Evolutionary conservation across 2,113 vertebrate species (phyloP).

Genomic region (Pterophyllum scalare): DNA sequence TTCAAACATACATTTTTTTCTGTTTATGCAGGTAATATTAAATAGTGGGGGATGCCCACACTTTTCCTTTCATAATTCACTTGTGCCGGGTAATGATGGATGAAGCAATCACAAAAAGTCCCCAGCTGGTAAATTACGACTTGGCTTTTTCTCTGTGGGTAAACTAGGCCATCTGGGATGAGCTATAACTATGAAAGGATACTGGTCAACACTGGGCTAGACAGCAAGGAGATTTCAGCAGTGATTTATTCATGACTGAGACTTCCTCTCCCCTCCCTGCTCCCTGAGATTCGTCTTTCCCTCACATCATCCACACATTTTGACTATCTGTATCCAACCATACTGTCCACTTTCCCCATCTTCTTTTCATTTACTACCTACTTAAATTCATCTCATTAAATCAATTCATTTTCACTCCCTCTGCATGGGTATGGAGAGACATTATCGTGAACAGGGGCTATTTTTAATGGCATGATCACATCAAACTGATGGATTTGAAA

Average conservation of each 20-base stretch:
- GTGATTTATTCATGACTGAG: conserved; percentile 76
- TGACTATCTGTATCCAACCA: conserved; percentile 20
- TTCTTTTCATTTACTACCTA: conserved; percentile 44
- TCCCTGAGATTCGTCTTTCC: conserved; percentile 32
- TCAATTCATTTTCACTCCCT: conserved; percentile 43
- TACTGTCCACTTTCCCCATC: conserved; percentile 35
- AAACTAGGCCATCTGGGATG: conserved; percentile 69
- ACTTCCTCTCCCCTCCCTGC: conserved; percentile 38
- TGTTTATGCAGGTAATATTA: conserved; percentile 13
- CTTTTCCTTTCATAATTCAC: conserved; percentile 22
- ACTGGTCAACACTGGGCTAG: conserved; percentile 45
- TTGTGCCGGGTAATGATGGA: conserved; percentile 59
- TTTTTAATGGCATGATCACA: not conserved
- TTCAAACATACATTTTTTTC: not conserved
- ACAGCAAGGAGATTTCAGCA: conserved; percentile 56
- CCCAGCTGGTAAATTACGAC: conserved; percentile 62
- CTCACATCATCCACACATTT: conserved; percentile 56
- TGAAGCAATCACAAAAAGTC: conserved; percentile 59
- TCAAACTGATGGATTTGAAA: not conserved
- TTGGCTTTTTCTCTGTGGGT: conserved; percentile 54
- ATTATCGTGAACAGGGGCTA: not conserved
- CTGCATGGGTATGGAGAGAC: not conserved
- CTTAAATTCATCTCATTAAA: conserved; percentile 68
- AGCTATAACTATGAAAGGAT: conserved; percentile 51
- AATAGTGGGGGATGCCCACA: conserved; percentile 17